A percentile compares a stretch with the other conserved stretches of the same genome.
Evolutionary conservation across 2,113 vertebrate species (phyloP).

Genomic region (Pachyramphus minor): DNA sequence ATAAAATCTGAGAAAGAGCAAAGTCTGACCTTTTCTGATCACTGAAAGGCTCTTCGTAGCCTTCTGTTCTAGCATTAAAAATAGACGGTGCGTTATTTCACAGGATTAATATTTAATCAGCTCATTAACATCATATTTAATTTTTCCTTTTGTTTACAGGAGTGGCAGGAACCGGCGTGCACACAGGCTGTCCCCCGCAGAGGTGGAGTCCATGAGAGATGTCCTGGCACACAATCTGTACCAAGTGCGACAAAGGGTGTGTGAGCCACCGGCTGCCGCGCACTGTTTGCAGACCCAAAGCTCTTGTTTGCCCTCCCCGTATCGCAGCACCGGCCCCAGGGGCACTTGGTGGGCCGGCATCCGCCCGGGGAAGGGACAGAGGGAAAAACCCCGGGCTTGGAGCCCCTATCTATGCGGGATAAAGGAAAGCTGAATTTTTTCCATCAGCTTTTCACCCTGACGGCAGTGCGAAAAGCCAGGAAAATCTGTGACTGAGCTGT

Average conservation of each 20-base stretch:
- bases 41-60: background rate
- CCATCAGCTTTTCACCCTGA: background rate
- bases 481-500: background rate
- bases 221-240: conserved; percentile 91
- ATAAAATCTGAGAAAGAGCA: background rate
- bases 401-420: too few relatives aligned
- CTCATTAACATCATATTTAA: background rate
- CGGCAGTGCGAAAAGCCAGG: background rate
- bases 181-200: conserved; percentile 72
- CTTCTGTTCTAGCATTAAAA: background rate
- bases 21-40: background rate
- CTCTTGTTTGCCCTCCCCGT: background rate
- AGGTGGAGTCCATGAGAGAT: conserved; percentile 84
- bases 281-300: background rate
- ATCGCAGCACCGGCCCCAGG: background rate
- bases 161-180: conserved; percentile 39
- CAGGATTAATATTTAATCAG: background rate
- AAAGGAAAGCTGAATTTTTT: background rate
- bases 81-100: background rate
- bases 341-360: background rate
- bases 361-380: background rate
- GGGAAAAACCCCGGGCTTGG: background rate
- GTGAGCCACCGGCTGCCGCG: background rate
- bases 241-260: conserved; percentile 87
- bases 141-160: conserved; percentile 53